Conservation (phyloP, 2,113 vertebrate species). For the Apeltes quadracus region DNA sequence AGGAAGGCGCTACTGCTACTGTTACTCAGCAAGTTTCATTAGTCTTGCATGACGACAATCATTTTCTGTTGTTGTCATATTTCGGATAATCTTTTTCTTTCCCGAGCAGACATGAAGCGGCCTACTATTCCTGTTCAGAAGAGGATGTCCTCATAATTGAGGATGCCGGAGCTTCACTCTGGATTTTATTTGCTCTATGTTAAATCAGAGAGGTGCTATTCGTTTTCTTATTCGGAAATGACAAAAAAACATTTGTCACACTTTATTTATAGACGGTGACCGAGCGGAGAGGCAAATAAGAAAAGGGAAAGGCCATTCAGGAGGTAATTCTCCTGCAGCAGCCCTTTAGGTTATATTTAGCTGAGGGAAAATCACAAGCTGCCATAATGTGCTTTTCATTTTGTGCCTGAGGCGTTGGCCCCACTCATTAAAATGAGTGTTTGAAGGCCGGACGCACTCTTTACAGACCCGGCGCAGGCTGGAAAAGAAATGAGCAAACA, state of each 20-base stretch:
- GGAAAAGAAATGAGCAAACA: constrained; percentile 16
- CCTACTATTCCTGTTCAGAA: no score
- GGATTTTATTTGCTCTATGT: constrained; percentile 5
- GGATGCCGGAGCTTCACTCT: no score
- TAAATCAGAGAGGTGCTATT: constrained; percentile 5
- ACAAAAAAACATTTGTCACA: constrained; percentile 18
- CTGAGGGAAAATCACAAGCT: constrained; percentile 56
- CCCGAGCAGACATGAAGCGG: background rate
- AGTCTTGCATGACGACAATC: background rate
- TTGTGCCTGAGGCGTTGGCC: constrained; percentile 54
- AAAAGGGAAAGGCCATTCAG: constrained; percentile 18
- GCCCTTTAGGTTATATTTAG: constrained; percentile 66
- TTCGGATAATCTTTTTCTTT: constrained; percentile 6
- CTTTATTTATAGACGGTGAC: constrained; percentile 38
- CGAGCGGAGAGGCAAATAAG: constrained; percentile 17
- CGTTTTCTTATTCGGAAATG: constrained; percentile 26
- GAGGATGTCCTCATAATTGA: no score
- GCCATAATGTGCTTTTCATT: constrained; percentile 78
- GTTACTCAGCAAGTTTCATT: background rate
- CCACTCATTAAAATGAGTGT: constrained; percentile 69
- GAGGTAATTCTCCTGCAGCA: constrained; percentile 46
- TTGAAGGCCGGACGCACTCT: constrained; percentile 67
- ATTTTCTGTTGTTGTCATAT: background rate
- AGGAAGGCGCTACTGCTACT: background rate
- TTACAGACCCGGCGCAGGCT: constrained; percentile 21